Percentiles rank a stretch among this genome's conserved stretches.
These are phyloP conservation scores for Amphipyra tragopoginis DNA, from an alignment of 2,888 invertebrate species.

Conservation along the genomic window DNA sequence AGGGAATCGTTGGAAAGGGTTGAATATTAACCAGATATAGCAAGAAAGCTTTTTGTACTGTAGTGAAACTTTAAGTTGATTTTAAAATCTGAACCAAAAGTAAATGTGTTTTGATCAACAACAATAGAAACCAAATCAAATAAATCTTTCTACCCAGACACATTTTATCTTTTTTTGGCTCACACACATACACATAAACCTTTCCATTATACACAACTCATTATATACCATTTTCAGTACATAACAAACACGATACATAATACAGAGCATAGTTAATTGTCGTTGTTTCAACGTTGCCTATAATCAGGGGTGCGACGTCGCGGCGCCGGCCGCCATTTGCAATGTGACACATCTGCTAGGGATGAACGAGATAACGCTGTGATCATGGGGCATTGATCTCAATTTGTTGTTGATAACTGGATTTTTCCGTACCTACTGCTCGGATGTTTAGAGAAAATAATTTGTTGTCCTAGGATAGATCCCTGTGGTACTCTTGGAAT, in stretches of 20 bases:
- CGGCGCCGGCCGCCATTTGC: slow-evolving; percentile 61
- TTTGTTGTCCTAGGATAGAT: slow-evolving; percentile 13
- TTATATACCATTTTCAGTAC: slow-evolving; percentile 25
- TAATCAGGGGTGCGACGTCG: slow-evolving; percentile 66
- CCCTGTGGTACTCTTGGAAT: slow-evolving; percentile 23
- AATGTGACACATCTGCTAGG: slow-evolving; percentile 57
- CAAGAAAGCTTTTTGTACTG: no score
- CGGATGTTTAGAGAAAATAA: slow-evolving; percentile 7
- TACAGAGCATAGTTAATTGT: slow-evolving; percentile 58
- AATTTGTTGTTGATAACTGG: slow-evolving; percentile 55
- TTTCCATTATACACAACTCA: not conserved
- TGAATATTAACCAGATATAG: no score
- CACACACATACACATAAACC: not conserved
- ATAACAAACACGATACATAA: slow-evolving; percentile 39
- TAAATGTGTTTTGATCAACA: no score
- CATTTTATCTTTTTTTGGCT: no score
- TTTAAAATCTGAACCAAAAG: no score
- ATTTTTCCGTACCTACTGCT: slow-evolving; percentile 43
- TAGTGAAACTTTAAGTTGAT: no score
- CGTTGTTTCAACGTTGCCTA: slow-evolving; percentile 55
- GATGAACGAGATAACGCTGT: slow-evolving; percentile 55
- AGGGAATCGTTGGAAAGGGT: no score
- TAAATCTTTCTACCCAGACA: no score
- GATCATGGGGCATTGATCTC: slow-evolving; percentile 59
- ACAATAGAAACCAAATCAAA: no score